Evolutionary conservation across 2,888 invertebrate genomes (phyloP), one percentile per base, ranked within the genome.

Genomic region (Xanthia togata): DNA sequence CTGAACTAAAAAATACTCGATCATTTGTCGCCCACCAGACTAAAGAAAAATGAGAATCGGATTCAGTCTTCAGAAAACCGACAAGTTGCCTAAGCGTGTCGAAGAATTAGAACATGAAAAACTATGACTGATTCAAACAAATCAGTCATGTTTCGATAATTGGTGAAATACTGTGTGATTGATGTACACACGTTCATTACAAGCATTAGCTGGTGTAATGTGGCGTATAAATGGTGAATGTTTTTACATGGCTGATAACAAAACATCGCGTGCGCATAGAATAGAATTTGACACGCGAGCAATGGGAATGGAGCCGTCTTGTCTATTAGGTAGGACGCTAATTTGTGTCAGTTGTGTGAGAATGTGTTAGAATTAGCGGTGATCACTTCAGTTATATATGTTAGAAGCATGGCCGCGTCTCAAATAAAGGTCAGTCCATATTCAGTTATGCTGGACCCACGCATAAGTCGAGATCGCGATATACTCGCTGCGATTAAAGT

Each of bases 221-320:
- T 73, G 44, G 64, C 83, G 82, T 82, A 78, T 82, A 83, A 85
- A 82, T 50, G 47, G 72, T 83, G 20, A 69, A 70, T 72, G 69
- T 78, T 82, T 74, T 82, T 82, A 82, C 67, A 82, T 65, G 31
- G 44, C 67, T 63, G 65, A 79, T 82, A 85, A 79, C 67, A 81
- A 72, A 64, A 79, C 73, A 82, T 83, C 73, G 88, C 87, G 88
- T 88, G 88, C 69, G 75, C 76, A 72, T 63, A 55, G 23, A 72
- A 70, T 76, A 69, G n/a, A 41, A 71, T 70, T 63, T 44, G 69
- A 69, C 88, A 90, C 85, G 90, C 87, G 57, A 88, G 59, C 73
- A 68, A 76, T 70, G 72, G 73, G 63, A 79, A 83, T 81, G 68
- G 69, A 86, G 69, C 60, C 57, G 76, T 78, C 70, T 82, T 47